Conservation (phyloP, 2,113 vertebrate species). For the Herpailurus yagouaroundi region DNA sequence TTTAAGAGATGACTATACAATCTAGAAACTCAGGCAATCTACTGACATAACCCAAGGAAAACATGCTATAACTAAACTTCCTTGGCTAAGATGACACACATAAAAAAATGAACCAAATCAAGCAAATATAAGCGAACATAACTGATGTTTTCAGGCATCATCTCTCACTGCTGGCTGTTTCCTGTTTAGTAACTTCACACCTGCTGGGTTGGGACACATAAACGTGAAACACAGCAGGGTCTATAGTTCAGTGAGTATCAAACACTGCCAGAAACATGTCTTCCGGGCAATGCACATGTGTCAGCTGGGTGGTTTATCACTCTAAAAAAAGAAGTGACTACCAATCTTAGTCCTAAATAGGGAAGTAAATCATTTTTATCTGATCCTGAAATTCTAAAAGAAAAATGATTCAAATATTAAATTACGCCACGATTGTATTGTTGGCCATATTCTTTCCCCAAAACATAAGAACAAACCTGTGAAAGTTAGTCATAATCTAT, state of each 20-base stretch:
- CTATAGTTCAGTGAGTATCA: neutral
- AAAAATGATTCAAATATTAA: neutral
- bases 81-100: neutral
- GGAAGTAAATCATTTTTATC: neutral
- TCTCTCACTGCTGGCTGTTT: neutral
- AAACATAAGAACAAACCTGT: neutral
- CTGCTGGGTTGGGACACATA: neutral
- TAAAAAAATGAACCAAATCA: neutral
- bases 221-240: neutral
- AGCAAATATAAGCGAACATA: neutral
- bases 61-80: conserved; percentile 9
- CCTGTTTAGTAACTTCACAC: neutral
- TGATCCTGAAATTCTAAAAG: conserved; percentile 26
- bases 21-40: conserved; percentile 6
- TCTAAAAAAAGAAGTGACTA: neutral
- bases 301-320: neutral
- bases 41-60: neutral
- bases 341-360: neutral
- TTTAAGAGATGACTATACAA: neutral
- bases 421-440: neutral
- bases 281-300: neutral
- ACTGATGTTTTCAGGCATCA: neutral
- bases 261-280: neutral
- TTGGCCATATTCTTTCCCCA: neutral
- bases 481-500: conserved; percentile 49